These are phyloP conservation scores for Strix uralensis DNA, from an alignment of 2,113 vertebrate genomes.

Conservation along the genomic window DNA sequence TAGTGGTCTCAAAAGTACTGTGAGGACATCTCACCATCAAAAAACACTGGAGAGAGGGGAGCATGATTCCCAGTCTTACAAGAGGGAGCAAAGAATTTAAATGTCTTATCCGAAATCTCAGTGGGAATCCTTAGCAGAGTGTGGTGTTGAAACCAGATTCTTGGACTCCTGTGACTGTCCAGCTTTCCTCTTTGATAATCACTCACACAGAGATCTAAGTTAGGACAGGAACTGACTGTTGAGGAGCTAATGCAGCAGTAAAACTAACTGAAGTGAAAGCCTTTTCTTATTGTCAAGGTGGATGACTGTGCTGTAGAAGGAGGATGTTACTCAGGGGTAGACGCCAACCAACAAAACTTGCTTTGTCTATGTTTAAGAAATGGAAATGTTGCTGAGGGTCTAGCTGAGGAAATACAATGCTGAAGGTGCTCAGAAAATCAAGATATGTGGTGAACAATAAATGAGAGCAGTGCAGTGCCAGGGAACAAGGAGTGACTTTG, in stretches of 20 bases:
- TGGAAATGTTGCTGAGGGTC: neutral
- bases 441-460: neutral
- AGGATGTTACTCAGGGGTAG: neutral
- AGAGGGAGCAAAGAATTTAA: conserved; percentile 9
- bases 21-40: neutral
- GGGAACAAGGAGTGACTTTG: neutral
- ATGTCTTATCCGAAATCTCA: neutral
- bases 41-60: neutral
- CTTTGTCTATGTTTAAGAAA: neutral
- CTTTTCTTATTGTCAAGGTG: neutral
- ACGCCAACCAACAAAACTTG: neutral
- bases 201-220: neutral
- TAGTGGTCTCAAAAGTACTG: neutral
- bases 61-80: neutral
- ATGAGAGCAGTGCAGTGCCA: rapidly evolving
- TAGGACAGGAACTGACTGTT: neutral
- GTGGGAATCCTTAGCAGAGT: neutral
- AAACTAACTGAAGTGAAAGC: neutral
- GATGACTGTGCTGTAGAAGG: neutral
- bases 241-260: neutral
- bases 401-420: neutral
- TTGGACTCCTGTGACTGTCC: neutral
- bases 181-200: conserved; percentile 14
- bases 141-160: conserved; percentile 2
- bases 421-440: neutral